These are phyloP conservation scores for Aricia artaxerxes DNA, from an alignment of 2,888 invertebrate genomes.

Conservation along the genomic window DNA sequence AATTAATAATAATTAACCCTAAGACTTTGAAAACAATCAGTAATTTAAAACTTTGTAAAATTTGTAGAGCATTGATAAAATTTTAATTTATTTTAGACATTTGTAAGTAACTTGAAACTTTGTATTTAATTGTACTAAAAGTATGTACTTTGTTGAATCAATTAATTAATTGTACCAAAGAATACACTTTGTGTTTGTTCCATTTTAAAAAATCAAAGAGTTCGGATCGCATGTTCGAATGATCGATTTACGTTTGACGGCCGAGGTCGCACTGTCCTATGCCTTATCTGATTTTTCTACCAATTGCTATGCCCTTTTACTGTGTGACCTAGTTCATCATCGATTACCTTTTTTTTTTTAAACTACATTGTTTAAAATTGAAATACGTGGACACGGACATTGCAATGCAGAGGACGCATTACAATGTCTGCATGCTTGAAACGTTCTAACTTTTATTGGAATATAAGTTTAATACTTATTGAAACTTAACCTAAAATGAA, in stretches of 20 bases:
- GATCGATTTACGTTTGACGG: slow-evolving; percentile 77
- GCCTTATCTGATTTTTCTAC: slow-evolving; percentile 75
- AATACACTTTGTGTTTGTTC: not conserved
- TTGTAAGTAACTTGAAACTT: not conserved
- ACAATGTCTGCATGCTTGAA: not conserved
- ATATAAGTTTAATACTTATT: not conserved
- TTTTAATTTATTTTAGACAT: not conserved
- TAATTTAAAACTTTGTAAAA: slow-evolving; percentile 3
- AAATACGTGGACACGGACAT: not conserved
- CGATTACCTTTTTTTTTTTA: slow-evolving; percentile 64
- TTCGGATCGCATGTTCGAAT: slow-evolving; percentile 58
- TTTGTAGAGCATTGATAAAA: not conserved
- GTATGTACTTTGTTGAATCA: slow-evolving; percentile 4
- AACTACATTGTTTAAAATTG: slow-evolving; percentile 33
- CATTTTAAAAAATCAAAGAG: slow-evolving; percentile 57
- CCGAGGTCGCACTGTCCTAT: slow-evolving; percentile 77
- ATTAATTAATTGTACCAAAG: slow-evolving; percentile 58
- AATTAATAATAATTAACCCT: not conserved
- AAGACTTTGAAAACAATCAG: not conserved
- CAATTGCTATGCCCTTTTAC: slow-evolving; percentile 64
- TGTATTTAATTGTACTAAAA: not conserved
- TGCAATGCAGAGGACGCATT: not conserved
- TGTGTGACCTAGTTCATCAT: slow-evolving; percentile 70
- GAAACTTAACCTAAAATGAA: not conserved
- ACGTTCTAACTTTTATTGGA: not conserved